Conservation (phyloP, 2,797 vertebrate species). For the Clarias pachynema region DNA sequence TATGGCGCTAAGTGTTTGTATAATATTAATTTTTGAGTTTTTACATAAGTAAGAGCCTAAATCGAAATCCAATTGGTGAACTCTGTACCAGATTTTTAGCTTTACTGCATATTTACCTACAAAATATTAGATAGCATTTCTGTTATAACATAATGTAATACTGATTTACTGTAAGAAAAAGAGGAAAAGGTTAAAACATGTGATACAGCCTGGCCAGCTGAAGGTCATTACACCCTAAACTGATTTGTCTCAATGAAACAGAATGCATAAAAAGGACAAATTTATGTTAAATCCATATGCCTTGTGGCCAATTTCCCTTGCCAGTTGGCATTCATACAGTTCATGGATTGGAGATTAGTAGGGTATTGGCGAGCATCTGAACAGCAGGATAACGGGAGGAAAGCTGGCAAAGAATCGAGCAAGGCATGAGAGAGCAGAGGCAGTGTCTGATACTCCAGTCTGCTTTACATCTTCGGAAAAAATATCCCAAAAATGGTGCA, state of each 20-base stretch:
- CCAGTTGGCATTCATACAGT: constrained; percentile 33
- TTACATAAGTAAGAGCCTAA: neutral
- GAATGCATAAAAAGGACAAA: neutral
- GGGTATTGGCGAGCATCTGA: constrained; percentile 22
- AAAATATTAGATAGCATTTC: neutral
- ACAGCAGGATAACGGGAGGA: constrained; percentile 14
- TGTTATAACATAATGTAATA: neutral
- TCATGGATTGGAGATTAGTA: constrained; percentile 27
- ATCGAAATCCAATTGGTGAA: neutral
- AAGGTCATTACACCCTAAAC: neutral
- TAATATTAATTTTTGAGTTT: neutral
- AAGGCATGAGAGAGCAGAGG: constrained; percentile 18
- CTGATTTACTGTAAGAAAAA: neutral
- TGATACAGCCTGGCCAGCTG: neutral
- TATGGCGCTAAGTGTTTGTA: neutral
- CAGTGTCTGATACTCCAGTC: constrained; percentile 14
- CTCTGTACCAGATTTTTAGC: too few species aligned
- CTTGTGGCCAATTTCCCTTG: neutral
- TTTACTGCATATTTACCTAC: neutral
- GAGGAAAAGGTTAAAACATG: neutral
- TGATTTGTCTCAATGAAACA: neutral
- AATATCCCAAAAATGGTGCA: constrained; percentile 39
- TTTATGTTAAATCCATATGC: constrained; percentile 21
- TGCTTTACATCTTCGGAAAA: neutral
- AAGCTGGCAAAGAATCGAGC: constrained; percentile 23